Percentiles rank a stretch among this genome's conserved stretches.
Evolutionary conservation across 2,797 vertebrate genomes (phyloP).

Genomic region (Rachycentron canadum): DNA sequence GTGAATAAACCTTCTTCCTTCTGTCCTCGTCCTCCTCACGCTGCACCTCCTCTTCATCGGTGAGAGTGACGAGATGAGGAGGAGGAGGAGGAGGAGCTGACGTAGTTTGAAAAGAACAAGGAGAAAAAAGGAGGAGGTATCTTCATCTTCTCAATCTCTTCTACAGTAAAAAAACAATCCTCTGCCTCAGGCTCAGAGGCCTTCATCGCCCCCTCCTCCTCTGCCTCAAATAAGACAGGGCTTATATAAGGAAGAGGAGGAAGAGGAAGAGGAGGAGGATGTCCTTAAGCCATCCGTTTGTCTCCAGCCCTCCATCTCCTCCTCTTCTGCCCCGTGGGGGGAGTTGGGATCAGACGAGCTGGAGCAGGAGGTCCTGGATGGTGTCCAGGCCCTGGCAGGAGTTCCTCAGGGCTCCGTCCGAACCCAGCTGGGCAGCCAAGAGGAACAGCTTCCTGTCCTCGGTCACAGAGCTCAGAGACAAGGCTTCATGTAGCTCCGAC

Average conservation of each 20-base stretch:
- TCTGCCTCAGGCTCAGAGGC: slow-evolving; percentile 4
- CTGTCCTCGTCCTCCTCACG: slow-evolving; percentile 39
- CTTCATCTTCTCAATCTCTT: slow-evolving; percentile 6
- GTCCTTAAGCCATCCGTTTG: slow-evolving; percentile 23
- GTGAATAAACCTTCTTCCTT: slow-evolving; percentile 15
- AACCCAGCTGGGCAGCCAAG: slow-evolving; percentile 86
- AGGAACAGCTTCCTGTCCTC: slow-evolving; percentile 87
- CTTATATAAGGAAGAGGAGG: slow-evolving; percentile 19
- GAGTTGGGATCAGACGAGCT: slow-evolving; percentile 82
- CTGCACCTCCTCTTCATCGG: slow-evolving; percentile 40
- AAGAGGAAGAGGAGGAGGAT: slow-evolving; percentile 18
- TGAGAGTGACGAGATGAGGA: slow-evolving; percentile 13
- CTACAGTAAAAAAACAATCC: background rate
- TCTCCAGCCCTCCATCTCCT: slow-evolving; percentile 14
- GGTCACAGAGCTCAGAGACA: slow-evolving; percentile 82
- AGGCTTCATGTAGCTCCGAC: slow-evolving; percentile 85
- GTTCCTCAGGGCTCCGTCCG: slow-evolving; percentile 64
- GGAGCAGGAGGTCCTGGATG: slow-evolving; percentile 88
- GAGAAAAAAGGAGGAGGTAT: slow-evolving; percentile 3
- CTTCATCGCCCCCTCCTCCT: slow-evolving; percentile 29
- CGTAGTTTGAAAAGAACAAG: background rate
- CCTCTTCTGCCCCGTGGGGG: slow-evolving; percentile 5
- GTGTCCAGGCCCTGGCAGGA: slow-evolving; percentile 82
- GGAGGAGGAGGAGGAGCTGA: background rate
- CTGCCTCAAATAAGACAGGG: slow-evolving; percentile 26